phyloP scores from a whole-genome alignment of 2,888 invertebrate species.

The Himalopsyche kuldschensis region DNA sequence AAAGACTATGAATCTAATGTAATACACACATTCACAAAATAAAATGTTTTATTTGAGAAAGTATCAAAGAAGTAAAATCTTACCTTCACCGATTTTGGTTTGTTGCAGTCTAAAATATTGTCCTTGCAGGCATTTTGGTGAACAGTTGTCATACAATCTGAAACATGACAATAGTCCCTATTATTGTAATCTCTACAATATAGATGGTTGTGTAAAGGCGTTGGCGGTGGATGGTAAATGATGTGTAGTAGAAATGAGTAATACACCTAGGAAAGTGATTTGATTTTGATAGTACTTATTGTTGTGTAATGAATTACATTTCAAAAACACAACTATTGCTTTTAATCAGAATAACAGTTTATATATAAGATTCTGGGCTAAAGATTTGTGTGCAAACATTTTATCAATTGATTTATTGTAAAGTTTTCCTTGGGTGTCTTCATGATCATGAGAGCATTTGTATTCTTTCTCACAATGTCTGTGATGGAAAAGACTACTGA shows the following conservation, averaged over 20 bases:
- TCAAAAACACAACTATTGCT: not conserved
- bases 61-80: constrained; percentile 29
- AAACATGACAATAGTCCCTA: constrained; percentile 37
- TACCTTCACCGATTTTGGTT: constrained; percentile 69
- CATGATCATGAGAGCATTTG: no score
- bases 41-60: no score
- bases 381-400: no score
- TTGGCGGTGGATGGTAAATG: not conserved
- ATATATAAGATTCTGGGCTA: no score
- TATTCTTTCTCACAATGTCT: no score
- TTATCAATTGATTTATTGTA: no score
- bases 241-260: not conserved
- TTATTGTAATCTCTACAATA: not conserved
- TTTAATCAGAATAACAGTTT: no score
- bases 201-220: not conserved
- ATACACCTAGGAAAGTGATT: no score
- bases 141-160: constrained; percentile 84
- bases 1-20: not conserved
- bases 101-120: constrained; percentile 80
- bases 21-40: no score
- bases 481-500: no score
- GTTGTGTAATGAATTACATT: not conserved
- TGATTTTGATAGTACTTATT: not conserved
- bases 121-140: constrained; percentile 89
- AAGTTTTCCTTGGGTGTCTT: no score